Percentiles rank a stretch among this genome's conserved stretches.
phyloP scores from a whole-genome alignment of 2,113 vertebrate genomes.

The Puntigrus tetrazona region DNA sequence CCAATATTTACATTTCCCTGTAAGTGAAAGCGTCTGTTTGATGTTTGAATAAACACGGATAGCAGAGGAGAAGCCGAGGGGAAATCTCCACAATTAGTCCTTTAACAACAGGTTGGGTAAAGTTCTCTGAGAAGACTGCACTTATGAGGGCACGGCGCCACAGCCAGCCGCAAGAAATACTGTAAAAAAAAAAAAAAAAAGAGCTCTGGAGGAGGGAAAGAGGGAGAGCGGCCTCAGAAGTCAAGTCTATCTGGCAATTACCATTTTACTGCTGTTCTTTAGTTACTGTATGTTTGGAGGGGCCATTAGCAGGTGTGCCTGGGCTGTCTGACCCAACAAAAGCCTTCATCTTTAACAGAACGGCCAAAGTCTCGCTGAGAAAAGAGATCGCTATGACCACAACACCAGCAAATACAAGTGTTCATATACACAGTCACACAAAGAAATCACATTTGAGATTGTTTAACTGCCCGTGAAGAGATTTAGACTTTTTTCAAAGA shows the following conservation, averaged over 20 bases:
- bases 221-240: conserved; percentile 67
- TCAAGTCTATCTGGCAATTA: conserved; percentile 78
- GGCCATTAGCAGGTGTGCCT: conserved; percentile 85
- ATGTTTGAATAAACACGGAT: conserved; percentile 52
- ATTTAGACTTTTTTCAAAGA: background rate
- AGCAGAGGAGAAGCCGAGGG: conserved; percentile 69
- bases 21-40: background rate
- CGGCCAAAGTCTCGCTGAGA: conserved; percentile 45
- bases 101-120: conserved; percentile 88
- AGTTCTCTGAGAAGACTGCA: conserved; percentile 85
- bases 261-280: conserved; percentile 78
- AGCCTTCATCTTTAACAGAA: conserved; percentile 64
- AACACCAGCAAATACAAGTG: conserved; percentile 56
- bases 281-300: conserved; percentile 78
- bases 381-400: conserved; percentile 27
- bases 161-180: conserved; percentile 85
- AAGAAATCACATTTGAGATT: background rate
- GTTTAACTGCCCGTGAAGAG: background rate
- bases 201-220: conserved; percentile 57
- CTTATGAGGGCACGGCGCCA: conserved; percentile 82
- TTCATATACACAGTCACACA: background rate
- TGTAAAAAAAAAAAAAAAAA: conserved; percentile 63
- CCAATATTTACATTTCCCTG: background rate
- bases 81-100: conserved; percentile 97
- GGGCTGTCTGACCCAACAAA: conserved; percentile 78